Conservation (phyloP, 2,888 invertebrate species). For the Keiferia lycopersicella region DNA sequence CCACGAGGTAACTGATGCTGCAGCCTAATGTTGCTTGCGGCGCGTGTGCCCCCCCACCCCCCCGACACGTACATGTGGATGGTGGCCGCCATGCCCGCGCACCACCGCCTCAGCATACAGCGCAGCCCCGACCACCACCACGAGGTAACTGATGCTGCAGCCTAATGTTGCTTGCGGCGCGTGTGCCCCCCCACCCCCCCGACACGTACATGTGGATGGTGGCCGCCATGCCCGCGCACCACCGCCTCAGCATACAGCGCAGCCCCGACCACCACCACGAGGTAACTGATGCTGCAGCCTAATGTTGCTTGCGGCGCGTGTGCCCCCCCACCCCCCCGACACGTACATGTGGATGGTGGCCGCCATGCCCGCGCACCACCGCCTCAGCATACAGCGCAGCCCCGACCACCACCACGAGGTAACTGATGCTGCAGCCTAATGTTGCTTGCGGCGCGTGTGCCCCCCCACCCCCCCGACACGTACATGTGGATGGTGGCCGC, state of each 20-base stretch:
- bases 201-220: conserved; percentile 86
- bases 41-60: conserved; percentile 86
- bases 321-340: conserved; percentile 87
- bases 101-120: conserved; percentile 58
- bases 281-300: no score
- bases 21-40: no score
- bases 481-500: conserved; percentile 85
- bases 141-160: no score
- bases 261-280: no score
- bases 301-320: conserved; percentile 82
- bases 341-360: conserved; percentile 85
- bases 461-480: conserved; percentile 87
- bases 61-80: conserved; percentile 86
- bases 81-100: conserved; percentile 85
- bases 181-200: conserved; percentile 88
- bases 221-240: conserved; percentile 85
- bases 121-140: no score
- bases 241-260: conserved; percentile 44
- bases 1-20: no score
- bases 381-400: conserved; percentile 19
- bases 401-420: no score
- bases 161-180: conserved; percentile 78
- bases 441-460: conserved; percentile 82
- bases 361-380: conserved; percentile 85
- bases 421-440: no score